Base-by-base conservation (phyloP, 1,140 invertebrate species). In the Drosophila leontia region DNA sequence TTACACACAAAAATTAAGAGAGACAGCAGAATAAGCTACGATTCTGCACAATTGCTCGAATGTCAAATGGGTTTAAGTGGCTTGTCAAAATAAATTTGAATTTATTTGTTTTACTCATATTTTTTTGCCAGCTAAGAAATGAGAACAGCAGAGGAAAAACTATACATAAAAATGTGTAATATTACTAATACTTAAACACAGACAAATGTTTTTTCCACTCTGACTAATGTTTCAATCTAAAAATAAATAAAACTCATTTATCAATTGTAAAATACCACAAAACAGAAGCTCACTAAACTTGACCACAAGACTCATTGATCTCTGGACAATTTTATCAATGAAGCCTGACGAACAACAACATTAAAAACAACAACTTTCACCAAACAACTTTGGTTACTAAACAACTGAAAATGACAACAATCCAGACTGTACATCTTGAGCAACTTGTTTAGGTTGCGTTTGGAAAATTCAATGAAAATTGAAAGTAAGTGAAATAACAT, bases 31-130 rank as follows among this genome's bases (percentile, higher is more conserved):
- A 55, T 55, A 53, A 26, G n/a, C 53, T 47, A 58, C 45, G 58
- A 63, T 57, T 51, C 64, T 58, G 65, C 58, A 59, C 70, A 87
- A 72, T 74, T 77, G 79, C 64, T 56, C 50, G 26, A 48, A 82
- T 76, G 78, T 75, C 68, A 80, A 88, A 88, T 67, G 80, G 45
- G 67, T 58, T 87, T 78, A 87, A 87, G 83, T 87, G 84, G 80
- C 72, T 65, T 48, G 80, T 67, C 77, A 83, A 45, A 78, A 88
- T 87, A 88, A 88, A 87, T 87, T 88, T 67, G 44, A 70, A 88
- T 87, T 84, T 83, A 87, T 78, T 78, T 69, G 64, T 26, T 44
- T 32, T 70, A 57, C 63, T 57, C 35, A 32, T 23, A 39, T 51
- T 9, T 42, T 42, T 51, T 44, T 15, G 11, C 29, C 44, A 56